phyloP scores from a whole-genome alignment of 2,113 vertebrate species.

The Actenoides hombroni region DNA sequence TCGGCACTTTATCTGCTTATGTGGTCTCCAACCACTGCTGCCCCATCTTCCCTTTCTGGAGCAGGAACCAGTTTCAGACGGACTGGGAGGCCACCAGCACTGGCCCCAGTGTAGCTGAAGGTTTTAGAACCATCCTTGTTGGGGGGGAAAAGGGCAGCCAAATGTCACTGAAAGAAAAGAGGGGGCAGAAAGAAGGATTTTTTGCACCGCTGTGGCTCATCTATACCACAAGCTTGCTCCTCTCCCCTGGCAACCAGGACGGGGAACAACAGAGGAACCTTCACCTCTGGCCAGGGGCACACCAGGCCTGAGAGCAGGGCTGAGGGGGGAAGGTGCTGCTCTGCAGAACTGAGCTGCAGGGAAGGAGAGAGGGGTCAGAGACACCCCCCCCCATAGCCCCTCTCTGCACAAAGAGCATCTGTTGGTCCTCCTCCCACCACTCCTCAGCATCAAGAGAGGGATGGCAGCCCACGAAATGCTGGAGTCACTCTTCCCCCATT shows the following conservation, averaged over 20 bases:
- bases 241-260: not conserved
- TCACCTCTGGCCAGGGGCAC: not conserved
- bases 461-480: accelerated
- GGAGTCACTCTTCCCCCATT: not conserved
- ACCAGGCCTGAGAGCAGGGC: not conserved
- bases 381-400: not conserved
- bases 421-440: not conserved
- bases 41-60: not conserved
- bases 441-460: not conserved
- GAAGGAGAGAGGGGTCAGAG: not conserved
- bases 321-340: not conserved
- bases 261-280: not conserved
- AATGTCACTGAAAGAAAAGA: not conserved
- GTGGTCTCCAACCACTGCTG: not conserved
- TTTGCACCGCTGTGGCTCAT: accelerated
- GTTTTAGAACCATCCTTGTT: not conserved
- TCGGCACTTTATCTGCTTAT: accelerated
- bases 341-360: accelerated
- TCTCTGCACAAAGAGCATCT: not conserved
- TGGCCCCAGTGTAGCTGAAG: accelerated
- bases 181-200: not conserved
- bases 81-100: not conserved
- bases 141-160: not conserved
- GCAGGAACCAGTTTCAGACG: not conserved
- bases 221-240: accelerated